Evolutionary conservation across 1,140 invertebrate species (phyloP), one percentile per base, ranked within the genome.

Genomic region (Cydia splendana): DNA sequence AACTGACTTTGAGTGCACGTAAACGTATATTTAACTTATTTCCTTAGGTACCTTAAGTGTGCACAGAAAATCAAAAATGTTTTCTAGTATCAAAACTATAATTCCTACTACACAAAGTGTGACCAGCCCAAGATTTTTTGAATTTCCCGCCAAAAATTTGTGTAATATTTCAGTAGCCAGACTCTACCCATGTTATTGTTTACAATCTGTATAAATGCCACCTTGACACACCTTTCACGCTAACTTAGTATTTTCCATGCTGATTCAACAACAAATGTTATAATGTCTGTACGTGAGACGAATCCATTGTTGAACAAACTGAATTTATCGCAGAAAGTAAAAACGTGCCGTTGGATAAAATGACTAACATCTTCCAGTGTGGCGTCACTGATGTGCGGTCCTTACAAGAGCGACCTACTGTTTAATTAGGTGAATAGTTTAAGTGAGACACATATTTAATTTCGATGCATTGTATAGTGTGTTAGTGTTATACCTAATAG

Each of bases 241-340:
- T 42, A 42, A 42, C n/a, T 76, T 67, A 65, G 76, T 74, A 79
- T n/a, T 75, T 62, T 62, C 2, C 57, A 62, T 62, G 57, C 57
- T 62, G 15, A 75, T 74, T 75, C 65, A 71, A 75, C 48, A 78
- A 65, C 48, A 75, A 69, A 53, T 53, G 67, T 76, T 78, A 71
- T 62, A 77, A 77, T 73, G 76, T 78, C 80, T 81, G 79, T 86
- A 91, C 87, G 87, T 92, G 89, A 87, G 86, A 87, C 85, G 77
- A 88, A 90, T 83, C 78, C 77, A 75, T 76, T 91, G 88, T 92
- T 89, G 82, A 87, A 83, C 86, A 85, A 92, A 91, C 88, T 86
- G 34, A 80, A 86, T 89, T 92, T 87, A 88, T 77, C 78, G 81
- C 85, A 84, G 83, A 82, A 87, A 87, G 81, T 76, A 77, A 80